Evolutionary conservation across 2,888 invertebrate species (phyloP), one percentile per base, ranked within the genome.

Genomic region (Phorcus lineatus): DNA sequence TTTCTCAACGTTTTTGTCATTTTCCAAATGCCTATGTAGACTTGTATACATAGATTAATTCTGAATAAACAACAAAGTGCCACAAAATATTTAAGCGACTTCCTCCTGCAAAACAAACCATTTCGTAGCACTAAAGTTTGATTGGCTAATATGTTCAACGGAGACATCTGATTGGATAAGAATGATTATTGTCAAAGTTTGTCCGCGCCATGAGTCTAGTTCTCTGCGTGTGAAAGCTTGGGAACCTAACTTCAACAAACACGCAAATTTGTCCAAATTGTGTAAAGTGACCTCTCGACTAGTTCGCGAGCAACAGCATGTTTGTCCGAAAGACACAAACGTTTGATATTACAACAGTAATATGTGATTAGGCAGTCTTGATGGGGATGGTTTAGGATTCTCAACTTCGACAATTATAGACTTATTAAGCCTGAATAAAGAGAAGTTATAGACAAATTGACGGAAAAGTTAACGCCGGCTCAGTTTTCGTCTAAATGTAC

Each of bases 261-360:
- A 80, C 31, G 47, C 36, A 75, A 40, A 47, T 80, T 80, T 80
- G 75, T 75, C 62, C 19, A 22, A 74, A n/a, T 47, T 62, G 79
- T 75, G 79, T 80, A 62, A 62, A 57, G 74, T 74, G 24, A 40
- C 19, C 75, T 17, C 36, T 19, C 67, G 17, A 24, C 31, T 70
- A 36, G 70, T 70, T 70, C 36, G 70, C 19, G 70, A 70, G 36
- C 36, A 36, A 70, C 36, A 22, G 28, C 4, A n/a, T 31, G 70
- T 70, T 70, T 28, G 36, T 19, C 28, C 70, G 36, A n/a, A 19
- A 28, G 70, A 70, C 70, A 40, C 70, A n/a, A 40, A n/a, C 11
- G 70, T 70, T 70, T 70, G 70, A 70, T 70, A 70, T 70, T 70
- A 70, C 70, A 70, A 70, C 70, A 70, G 31, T 16, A 70, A 36